phyloP scores from a whole-genome alignment of 2,888 invertebrate species.

The Hipparchia sbordonii region DNA sequence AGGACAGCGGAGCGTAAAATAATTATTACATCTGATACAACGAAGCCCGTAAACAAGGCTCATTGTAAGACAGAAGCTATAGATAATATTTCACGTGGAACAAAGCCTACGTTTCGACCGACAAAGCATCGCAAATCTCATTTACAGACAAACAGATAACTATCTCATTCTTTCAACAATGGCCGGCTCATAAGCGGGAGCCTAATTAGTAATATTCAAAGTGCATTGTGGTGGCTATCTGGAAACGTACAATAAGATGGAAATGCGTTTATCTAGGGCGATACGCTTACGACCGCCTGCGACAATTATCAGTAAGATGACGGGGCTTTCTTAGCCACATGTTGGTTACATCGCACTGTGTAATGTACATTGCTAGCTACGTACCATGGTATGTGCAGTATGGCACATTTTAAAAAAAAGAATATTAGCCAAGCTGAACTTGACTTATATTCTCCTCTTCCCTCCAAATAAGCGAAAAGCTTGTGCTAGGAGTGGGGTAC shows the following conservation, averaged over 20 bases:
- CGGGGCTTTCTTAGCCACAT: constrained; percentile 44
- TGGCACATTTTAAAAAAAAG: too few species aligned
- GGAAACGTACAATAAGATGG: constrained; percentile 77
- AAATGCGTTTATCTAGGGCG: constrained; percentile 78
- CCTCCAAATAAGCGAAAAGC: too few species aligned
- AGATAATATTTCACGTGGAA: constrained; percentile 71
- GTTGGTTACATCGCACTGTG: constrained; percentile 47
- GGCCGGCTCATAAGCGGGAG: constrained; percentile 78
- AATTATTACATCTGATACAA: constrained; percentile 58
- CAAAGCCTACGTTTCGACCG: constrained; percentile 77
- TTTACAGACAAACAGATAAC: constrained; percentile 79
- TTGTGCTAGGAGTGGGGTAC: too few species aligned
- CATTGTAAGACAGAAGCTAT: constrained; percentile 41
- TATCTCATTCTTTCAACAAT: constrained; percentile 82
- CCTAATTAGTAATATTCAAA: constrained; percentile 82
- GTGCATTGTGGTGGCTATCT: constrained; percentile 77
- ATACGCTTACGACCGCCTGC: constrained; percentile 69
- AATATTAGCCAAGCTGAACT: too few species aligned
- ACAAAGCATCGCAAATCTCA: constrained; percentile 82
- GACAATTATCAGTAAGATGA: constrained; percentile 78
- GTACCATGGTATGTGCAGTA: neutral
- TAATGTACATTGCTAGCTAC: constrained; percentile 49
- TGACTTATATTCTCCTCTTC: too few species aligned
- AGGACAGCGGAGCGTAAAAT: constrained; percentile 21
- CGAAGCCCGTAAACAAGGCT: constrained; percentile 43